Evolutionary conservation across 1,140 invertebrate genomes (phyloP).

Genomic region (Dendroctonus valens): DNA sequence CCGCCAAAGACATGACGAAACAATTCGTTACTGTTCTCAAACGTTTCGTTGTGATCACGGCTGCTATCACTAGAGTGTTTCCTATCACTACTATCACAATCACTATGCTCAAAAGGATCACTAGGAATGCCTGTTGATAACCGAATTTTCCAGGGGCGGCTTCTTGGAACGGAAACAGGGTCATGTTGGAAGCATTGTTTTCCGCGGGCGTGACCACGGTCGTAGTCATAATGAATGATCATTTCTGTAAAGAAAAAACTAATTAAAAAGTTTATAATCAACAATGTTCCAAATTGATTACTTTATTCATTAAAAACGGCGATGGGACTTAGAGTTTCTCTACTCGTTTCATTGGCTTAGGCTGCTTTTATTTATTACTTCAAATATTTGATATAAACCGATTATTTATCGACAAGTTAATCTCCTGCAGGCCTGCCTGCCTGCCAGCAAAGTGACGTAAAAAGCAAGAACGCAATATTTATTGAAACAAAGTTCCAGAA

Average conservation of each 20-base stretch:
- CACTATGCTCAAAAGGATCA: conserved; percentile 56
- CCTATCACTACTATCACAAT: conserved; percentile 71
- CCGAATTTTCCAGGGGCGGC: conserved; percentile 18
- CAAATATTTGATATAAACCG: too few species aligned
- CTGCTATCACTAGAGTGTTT: conserved; percentile 87
- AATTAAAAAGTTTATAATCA: too few species aligned
- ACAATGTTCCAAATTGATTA: too few species aligned
- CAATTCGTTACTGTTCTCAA: conserved; percentile 92
- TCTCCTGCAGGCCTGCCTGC: too few species aligned
- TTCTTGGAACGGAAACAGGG: conserved; percentile 5
- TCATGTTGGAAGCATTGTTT: conserved; percentile 9
- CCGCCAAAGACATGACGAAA: conserved; percentile 89
- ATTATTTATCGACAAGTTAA: too few species aligned
- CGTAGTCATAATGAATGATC: conserved; percentile 37
- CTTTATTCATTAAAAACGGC: too few species aligned
- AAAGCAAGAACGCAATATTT: too few species aligned
- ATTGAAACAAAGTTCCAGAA: too few species aligned
- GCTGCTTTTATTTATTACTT: too few species aligned
- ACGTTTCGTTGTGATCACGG: conserved; percentile 86
- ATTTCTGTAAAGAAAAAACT: conserved; percentile 41
- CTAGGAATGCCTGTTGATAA: conserved; percentile 44
- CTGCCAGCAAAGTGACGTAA: too few species aligned
- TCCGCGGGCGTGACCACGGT: conserved; percentile 7
- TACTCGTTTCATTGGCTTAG: too few species aligned
- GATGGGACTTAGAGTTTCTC: too few species aligned